These are phyloP conservation scores for Buceros bicornis DNA, from an alignment of 2,797 vertebrate genomes.

Conservation along the genomic window DNA sequence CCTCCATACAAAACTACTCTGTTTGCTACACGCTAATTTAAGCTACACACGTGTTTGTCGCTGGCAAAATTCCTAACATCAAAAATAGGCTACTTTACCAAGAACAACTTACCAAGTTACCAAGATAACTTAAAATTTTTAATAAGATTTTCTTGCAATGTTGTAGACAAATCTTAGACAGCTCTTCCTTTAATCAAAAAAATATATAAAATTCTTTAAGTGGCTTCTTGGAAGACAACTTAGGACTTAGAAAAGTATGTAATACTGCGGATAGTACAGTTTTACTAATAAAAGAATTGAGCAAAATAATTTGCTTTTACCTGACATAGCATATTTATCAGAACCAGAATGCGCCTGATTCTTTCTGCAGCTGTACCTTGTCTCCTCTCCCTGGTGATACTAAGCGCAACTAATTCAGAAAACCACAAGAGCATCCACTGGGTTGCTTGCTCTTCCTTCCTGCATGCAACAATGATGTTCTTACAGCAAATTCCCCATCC, in stretches of 20 bases:
- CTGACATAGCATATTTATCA: neutral
- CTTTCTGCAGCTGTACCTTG: neutral
- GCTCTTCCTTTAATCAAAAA: neutral
- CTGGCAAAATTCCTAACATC: neutral
- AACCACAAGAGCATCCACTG: neutral
- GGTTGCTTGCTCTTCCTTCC: neutral
- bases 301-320: neutral
- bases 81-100: neutral
- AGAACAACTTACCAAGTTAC: neutral
- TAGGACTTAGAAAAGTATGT: neutral
- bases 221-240: neutral
- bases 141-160: neutral
- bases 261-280: neutral
- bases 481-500: neutral
- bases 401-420: neutral
- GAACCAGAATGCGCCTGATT: neutral
- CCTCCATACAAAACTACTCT: neutral
- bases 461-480: neutral
- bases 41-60: neutral
- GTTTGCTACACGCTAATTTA: neutral
- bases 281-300: neutral
- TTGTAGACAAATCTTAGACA: neutral
- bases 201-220: neutral
- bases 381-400: neutral
- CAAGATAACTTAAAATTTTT: neutral